A percentile compares a stretch with the other conserved stretches of the same genome.
Evolutionary conservation across 1,140 invertebrate species (phyloP).

Genomic region (Hesperophylax magnus): DNA sequence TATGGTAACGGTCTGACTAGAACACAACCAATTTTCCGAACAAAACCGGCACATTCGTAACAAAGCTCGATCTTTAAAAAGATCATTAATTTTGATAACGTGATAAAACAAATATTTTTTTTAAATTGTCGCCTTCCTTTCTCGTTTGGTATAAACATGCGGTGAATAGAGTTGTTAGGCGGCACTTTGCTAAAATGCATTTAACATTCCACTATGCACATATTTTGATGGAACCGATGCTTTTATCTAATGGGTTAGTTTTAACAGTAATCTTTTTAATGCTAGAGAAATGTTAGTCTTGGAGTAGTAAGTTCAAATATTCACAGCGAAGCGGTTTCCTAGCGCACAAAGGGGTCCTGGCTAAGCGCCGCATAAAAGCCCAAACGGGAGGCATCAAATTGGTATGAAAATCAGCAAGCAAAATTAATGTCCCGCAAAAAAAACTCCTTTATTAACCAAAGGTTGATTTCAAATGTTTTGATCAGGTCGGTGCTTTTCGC

Average conservation of each 20-base stretch:
- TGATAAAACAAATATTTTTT: not conserved
- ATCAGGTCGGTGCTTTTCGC: not conserved
- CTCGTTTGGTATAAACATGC: not conserved
- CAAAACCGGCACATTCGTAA: not conserved
- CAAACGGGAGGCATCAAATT: constrained; percentile 8
- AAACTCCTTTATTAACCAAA: not conserved
- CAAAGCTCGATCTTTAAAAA: not conserved
- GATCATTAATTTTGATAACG: not conserved
- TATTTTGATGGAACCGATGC: not conserved
- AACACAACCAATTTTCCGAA: not conserved
- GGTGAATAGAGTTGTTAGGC: not conserved
- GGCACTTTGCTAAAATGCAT: not conserved
- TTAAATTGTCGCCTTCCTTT: not conserved
- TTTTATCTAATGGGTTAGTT: not conserved
- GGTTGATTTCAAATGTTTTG: not conserved
- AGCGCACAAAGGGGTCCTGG: constrained; percentile 25
- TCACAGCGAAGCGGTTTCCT: constrained; percentile 30
- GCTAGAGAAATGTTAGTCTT: not conserved
- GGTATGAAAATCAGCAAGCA: not conserved
- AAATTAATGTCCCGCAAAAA: not conserved
- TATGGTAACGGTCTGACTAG: constrained; percentile 9
- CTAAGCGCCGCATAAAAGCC: constrained; percentile 33
- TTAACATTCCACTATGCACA: not conserved
- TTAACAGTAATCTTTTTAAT: constrained; percentile 3
- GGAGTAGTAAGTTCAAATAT: constrained; percentile 27